Evolutionary conservation across 2,888 invertebrate genomes (phyloP), one percentile per base, ranked within the genome.

Genomic region (Dryobotodes eremita): DNA sequence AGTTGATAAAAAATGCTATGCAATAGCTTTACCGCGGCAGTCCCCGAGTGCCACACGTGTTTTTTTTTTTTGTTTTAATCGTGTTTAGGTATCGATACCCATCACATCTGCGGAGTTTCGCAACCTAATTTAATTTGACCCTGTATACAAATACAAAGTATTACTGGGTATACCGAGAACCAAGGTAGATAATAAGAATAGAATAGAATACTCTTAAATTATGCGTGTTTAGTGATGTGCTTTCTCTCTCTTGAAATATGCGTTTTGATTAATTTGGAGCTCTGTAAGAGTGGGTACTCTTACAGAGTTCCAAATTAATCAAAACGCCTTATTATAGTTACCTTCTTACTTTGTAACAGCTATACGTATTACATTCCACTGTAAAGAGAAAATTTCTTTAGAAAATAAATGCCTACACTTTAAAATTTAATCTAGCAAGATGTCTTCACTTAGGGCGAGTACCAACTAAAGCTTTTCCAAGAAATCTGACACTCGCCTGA

Each of bases 291-390:
- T n/a, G n/a, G 2, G 8, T 82, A 82, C 36, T 55, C 4, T 59
- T 6, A 42, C 50, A n/a, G 65, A 59, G 50, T 84, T 48, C n/a
- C 3, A 23, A 61, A 84, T 79, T 36, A 84, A 84, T 62, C 62
- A 84, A 48, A 78, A 53, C 23, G 7, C 42, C 7, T 65, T 10
- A 23, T 62, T 57, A 20, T 15, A 80, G 13, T 57, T 55, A 26
- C 10, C 17, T 11, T 13, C 31, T 36, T 17, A 53, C 26, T 26
- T 80, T 26, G 20, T 6, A 82, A 23, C 8, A 82, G 15, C 15
- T 20, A 59, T 15, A 61, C 2, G 36, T 82, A 26, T 82, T 46
- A 36, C 2, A 36, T 61, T 82, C 59, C n/a, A 71, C 23, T 50
- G 15, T 59, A 17, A n/a, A 42, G 23, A n/a, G 17, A 17, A 77